Conservation (phyloP, 2,797 vertebrate genomes). For the Enteromius anoplus region DNA sequence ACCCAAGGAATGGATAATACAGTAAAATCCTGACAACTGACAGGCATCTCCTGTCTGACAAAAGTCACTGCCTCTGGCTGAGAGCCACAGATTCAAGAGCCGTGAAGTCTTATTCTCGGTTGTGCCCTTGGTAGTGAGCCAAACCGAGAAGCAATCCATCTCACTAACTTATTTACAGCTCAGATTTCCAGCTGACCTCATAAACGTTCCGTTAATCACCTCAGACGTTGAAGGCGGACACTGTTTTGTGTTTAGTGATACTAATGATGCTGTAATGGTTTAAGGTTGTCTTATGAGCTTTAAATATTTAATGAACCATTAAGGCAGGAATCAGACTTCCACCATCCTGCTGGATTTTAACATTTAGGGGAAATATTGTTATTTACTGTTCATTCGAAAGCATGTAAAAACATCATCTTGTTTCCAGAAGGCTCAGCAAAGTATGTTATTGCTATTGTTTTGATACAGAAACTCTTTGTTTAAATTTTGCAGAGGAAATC, state of each 20-base stretch:
- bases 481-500: background rate
- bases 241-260: background rate
- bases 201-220: conserved; percentile 2
- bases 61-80: conserved; percentile 9
- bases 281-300: background rate
- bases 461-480: background rate
- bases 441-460: background rate
- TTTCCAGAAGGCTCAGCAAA: background rate
- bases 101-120: background rate
- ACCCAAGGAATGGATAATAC: background rate
- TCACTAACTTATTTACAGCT: conserved; percentile 1
- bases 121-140: background rate
- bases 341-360: background rate
- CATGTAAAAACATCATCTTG: background rate
- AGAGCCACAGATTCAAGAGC: conserved; percentile 1
- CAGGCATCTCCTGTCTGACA: conserved; percentile 1
- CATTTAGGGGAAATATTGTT: background rate
- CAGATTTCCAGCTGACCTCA: conserved; percentile 13
- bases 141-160: background rate
- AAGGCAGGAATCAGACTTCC: background rate
- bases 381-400: background rate
- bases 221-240: background rate
- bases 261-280: background rate
- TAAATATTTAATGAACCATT: background rate
- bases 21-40: background rate